These are phyloP conservation scores for Hypercompe scribonia DNA, from an alignment of 2,888 invertebrate genomes.

Conservation along the genomic window DNA sequence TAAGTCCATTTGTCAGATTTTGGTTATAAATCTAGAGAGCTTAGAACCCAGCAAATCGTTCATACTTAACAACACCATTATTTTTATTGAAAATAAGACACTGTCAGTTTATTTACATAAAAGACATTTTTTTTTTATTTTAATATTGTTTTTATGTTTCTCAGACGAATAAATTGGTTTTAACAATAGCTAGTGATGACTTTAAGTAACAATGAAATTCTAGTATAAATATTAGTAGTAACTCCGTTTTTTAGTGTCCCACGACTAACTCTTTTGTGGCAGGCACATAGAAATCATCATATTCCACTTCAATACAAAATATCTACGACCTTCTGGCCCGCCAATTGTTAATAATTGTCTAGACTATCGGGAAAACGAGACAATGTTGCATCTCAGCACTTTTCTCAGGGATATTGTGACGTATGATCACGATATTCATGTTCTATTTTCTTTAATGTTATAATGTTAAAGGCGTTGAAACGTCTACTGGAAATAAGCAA, in stretches of 20 bases:
- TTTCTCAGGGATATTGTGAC: not conserved
- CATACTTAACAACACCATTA: not conserved
- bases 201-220: not conserved
- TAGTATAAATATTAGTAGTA: too few relatives aligned
- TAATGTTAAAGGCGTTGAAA: not conserved
- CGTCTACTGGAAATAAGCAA: not conserved
- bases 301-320: not conserved
- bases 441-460: not conserved
- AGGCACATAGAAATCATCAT: not conserved
- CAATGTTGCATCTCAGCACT: not conserved
- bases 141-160: not conserved
- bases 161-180: not conserved
- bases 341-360: not conserved
- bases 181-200: too few relatives aligned
- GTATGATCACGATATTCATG: not conserved
- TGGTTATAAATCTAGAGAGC: constrained; percentile 2
- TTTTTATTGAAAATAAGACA: not conserved
- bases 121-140: not conserved
- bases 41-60: not conserved
- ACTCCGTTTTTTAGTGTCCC: too few relatives aligned
- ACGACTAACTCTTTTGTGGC: not conserved
- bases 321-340: not conserved
- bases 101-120: not conserved
- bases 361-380: not conserved
- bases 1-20: constrained; percentile 11